phyloP scores from a whole-genome alignment of 1,140 invertebrate species.

The Drosophila mojavensis region DNA sequence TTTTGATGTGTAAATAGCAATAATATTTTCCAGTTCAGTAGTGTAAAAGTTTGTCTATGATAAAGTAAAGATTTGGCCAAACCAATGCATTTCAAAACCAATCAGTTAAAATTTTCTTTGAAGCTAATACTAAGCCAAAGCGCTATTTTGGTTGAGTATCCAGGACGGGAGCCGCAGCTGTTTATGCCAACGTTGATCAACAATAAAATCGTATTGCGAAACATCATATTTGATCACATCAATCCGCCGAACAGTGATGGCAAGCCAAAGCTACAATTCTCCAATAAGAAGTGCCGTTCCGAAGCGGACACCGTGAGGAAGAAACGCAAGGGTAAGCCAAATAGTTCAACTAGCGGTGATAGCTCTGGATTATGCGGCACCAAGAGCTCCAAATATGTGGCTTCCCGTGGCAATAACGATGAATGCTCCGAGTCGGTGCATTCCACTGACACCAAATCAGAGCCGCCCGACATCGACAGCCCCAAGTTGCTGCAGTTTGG shows the following conservation, averaged over 20 bases:
- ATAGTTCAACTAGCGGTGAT: background rate
- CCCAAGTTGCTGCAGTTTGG: too few species aligned
- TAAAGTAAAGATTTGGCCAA: conserved; percentile 18
- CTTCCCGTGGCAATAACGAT: too few species aligned
- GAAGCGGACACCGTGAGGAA: background rate
- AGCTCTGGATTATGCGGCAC: too few species aligned
- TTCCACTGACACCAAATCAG: background rate
- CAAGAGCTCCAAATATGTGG: too few species aligned
- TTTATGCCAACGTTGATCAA: conserved; percentile 33
- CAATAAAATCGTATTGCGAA: conserved; percentile 22
- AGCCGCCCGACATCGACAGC: background rate
- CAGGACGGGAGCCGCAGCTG: conserved; percentile 37
- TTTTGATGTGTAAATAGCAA: background rate
- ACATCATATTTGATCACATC: conserved; percentile 28
- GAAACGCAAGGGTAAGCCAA: background rate
- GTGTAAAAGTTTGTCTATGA: conserved; percentile 19
- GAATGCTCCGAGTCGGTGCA: background rate
- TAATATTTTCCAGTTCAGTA: conserved; percentile 9
- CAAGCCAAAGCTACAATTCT: background rate
- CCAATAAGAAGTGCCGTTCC: background rate
- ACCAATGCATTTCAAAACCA: conserved; percentile 20
- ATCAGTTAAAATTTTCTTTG: conserved; percentile 34
- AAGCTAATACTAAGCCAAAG: conserved; percentile 35
- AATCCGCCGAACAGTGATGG: background rate
- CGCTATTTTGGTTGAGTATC: conserved; percentile 40